Base-by-base conservation (phyloP, 2,797 vertebrate species). In the Hippoglossus hippoglossus region DNA sequence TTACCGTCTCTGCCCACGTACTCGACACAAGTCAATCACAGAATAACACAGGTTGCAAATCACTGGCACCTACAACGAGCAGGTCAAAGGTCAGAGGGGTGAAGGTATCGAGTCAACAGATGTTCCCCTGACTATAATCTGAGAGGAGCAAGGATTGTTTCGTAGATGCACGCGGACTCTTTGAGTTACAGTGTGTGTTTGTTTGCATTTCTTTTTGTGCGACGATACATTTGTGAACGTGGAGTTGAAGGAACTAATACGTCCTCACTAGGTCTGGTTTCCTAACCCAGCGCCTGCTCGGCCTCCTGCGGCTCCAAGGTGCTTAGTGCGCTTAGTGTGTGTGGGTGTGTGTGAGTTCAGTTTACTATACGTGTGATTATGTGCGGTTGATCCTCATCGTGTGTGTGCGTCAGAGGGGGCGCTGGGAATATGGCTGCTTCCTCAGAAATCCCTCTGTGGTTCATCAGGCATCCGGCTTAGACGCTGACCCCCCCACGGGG, bases 381-480 rank as follows among this genome's bases (percentile, higher is more conserved):
- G 68, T 71, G 62, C 49, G 16, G 39, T 47, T 72, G 39, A 55
- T 54, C 53, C 49, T 41, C 24, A 21, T 61, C 26, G 10, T 46
- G 39, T 55, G 53, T 31, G 57, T 75, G 64, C 26, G 51, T 84
- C 52, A 70, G 62, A 73, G 31, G 50, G 68, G 39, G 41, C 8
- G 47, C 58, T 87, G 88, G 81, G 84, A 84, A 85, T 83, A 82
- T 26, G 41, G 39, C 73, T 56, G 31, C 71, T 87, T 91, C 87
- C 90, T 88, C 70, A 67, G 71, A 64, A 82, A 80, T 87, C 87
- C 87, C 75, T 85, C 59, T 15, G 85, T 68, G 87, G 67, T 78
- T 87, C 67, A 83, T 86, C 79, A 75, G n/a, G 64, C 80, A 83
- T 89, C 89, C 68, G 67, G 75, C 65, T 75, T 31, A 75, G 49